phyloP scores from a whole-genome alignment of 2,888 invertebrate genomes.

The Notodonta dromedarius region DNA sequence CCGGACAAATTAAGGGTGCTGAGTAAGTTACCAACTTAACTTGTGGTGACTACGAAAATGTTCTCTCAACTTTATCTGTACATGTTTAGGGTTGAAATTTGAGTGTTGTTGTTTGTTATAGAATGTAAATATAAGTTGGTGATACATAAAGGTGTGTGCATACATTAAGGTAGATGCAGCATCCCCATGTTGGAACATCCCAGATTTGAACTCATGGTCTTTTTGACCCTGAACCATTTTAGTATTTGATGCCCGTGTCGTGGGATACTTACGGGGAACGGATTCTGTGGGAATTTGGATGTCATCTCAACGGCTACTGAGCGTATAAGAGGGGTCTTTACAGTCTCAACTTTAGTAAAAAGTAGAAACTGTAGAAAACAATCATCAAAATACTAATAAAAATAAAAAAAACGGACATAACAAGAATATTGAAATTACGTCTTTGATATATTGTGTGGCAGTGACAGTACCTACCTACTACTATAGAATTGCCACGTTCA shows the following conservation, averaged over 20 bases:
- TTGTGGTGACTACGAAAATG: constrained; percentile 3
- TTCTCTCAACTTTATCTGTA: constrained; percentile 16
- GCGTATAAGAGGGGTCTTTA: too few relatives aligned
- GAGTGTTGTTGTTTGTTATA: constrained; percentile 16
- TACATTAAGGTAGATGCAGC: constrained; percentile 77
- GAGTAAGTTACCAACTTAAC: constrained; percentile 46
- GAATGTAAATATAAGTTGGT: constrained; percentile 35
- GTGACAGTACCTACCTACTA: too few relatives aligned
- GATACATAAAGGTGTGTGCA: constrained; percentile 77
- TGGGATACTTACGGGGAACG: constrained; percentile 62
- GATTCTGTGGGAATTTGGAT: constrained; percentile 71
- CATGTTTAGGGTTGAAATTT: constrained; percentile 40
- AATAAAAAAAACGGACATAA: too few relatives aligned
- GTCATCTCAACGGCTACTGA: background rate
- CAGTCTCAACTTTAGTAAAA: too few relatives aligned
- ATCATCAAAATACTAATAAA: too few relatives aligned
- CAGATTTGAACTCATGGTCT: constrained; percentile 72
- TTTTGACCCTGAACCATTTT: constrained; percentile 71
- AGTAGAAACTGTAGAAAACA: too few relatives aligned
- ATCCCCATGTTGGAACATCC: constrained; percentile 59
- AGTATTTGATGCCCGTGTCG: constrained; percentile 63
- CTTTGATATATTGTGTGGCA: too few relatives aligned
- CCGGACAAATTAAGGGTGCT: constrained; percentile 76
- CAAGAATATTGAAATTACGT: too few relatives aligned
- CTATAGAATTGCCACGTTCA: too few relatives aligned